phyloP scores from a whole-genome alignment of 2,888 invertebrate species.

The Eumacrocentrus americanus region DNA sequence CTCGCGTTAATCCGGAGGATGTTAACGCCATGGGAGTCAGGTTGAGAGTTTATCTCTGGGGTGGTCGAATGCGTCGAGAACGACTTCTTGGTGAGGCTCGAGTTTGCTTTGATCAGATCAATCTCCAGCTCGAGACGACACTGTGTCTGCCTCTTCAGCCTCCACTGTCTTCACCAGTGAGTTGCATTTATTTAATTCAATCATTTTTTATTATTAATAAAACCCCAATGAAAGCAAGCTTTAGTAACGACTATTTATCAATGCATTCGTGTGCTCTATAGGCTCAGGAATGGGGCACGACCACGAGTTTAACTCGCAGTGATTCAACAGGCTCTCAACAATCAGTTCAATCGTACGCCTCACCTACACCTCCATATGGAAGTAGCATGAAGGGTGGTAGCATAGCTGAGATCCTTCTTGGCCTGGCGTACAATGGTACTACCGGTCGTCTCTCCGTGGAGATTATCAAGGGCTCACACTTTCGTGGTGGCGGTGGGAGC shows the following conservation, averaged over 20 bases:
- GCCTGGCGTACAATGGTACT: constrained; percentile 89
- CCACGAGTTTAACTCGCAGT: constrained; percentile 75
- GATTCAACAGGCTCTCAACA: constrained; percentile 94
- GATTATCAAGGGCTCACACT: constrained; percentile 79
- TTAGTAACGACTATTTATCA: neutral
- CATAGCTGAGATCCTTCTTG: constrained; percentile 87
- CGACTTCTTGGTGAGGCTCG: constrained; percentile 89
- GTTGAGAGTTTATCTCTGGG: constrained; percentile 84
- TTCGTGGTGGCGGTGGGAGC: constrained; percentile 63
- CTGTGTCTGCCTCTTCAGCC: constrained; percentile 84
- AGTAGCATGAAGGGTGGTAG: constrained; percentile 79
- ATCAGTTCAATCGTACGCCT: constrained; percentile 68
- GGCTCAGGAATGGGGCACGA: constrained; percentile 53
- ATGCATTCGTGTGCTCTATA: neutral
- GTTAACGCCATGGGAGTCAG: constrained; percentile 91
- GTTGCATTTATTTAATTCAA: too few species aligned
- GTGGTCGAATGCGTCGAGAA: constrained; percentile 91
- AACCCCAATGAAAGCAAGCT: neutral
- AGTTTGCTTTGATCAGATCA: constrained; percentile 87
- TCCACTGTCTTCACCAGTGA: constrained; percentile 54
- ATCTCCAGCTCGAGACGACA: constrained; percentile 88
- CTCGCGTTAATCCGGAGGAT: constrained; percentile 92
- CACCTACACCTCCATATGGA: constrained; percentile 57
- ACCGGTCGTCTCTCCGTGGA: constrained; percentile 94
- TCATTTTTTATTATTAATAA: neutral